Base-by-base conservation (phyloP, 2,113 vertebrate genomes). In the Rallus limicola region DNA sequence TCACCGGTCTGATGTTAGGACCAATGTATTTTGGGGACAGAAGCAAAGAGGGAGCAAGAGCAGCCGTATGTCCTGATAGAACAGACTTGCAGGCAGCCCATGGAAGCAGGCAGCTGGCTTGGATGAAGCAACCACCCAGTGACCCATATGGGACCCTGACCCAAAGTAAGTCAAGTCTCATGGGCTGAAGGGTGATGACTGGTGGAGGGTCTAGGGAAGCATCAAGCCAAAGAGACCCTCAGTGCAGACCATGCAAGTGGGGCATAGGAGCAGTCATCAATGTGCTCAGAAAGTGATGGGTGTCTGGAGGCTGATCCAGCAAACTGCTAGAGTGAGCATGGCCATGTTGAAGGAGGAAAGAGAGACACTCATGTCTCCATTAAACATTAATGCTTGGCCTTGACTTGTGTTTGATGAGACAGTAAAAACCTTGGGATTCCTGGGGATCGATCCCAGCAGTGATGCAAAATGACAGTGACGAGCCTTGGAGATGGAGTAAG, bases 361-460 rank as follows among this genome's bases (percentile, higher is more conserved):
- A 76, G 33, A 83, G 42, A 81, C 11, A 33, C 50, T 86, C 88
- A 77, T 29, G 26, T n/a, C 44, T 40, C 24, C 62, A 84, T 87
- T 72, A 93, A 93, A 94, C n/a, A 71, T 93, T 92, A 84, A 91
- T 88, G 52, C 40, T 76, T 4, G 6, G 48, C 68, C 42, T 82
- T 86, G 64, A 65, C 67, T 75, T 58, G 31, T 2, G 4, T 31
- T 63, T 17, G 14, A 13, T 0, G 0, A 88, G 90, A 64, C 2
- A 23, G 33, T 90, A 87, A 77, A 90, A 95, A 76, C 69, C 44
- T 58, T 9, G 5, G 29, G n/a, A 89, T 85, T 53, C 28, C 68
- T 76, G 52, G 25, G 53, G 86, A 92, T 46, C 16, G 25, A 88
- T 88, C 64, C 77, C 63, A 87, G 29, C 60, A 16, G 1, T 1